Conservation (phyloP, 2,113 vertebrate genomes). For the Chaetorhynchus papuensis region DNA sequence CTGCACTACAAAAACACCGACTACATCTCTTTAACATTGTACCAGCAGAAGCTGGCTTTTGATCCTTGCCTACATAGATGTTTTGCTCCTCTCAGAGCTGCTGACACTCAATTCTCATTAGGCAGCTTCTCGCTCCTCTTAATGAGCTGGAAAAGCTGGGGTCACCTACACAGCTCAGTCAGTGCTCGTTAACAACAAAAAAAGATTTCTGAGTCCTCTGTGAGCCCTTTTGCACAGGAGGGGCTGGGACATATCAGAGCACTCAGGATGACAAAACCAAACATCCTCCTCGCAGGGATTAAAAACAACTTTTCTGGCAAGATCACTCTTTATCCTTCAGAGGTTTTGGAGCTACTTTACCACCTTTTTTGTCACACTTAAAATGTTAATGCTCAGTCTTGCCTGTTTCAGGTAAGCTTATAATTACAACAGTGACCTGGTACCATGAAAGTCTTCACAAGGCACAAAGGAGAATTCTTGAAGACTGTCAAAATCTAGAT, state of each 20-base stretch:
- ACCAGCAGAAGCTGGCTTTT: not conserved
- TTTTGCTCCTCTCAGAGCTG: not conserved
- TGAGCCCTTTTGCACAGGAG: not conserved
- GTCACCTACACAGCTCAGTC: not conserved
- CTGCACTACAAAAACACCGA: not conserved
- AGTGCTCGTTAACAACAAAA: not conserved
- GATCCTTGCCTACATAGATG: not conserved
- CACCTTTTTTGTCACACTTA: not conserved
- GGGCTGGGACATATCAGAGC: not conserved
- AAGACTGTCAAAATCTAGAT: not conserved
- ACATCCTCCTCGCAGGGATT: not conserved
- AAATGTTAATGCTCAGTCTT: not conserved
- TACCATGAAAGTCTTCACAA: not conserved
- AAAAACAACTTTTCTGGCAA: not conserved
- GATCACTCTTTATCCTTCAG: not conserved
- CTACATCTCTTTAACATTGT: not conserved
- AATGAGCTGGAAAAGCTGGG: slow-evolving; percentile 15
- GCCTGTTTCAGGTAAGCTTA: not conserved
- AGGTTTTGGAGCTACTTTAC: not conserved
- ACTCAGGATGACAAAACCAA: not conserved
- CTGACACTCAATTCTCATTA: not conserved
- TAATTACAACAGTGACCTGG: not conserved
- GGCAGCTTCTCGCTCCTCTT: not conserved
- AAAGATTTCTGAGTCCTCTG: not conserved
- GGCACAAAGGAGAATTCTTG: not conserved